Conservation (phyloP, 2,888 invertebrate species). For the Apodemia hepburni region DNA sequence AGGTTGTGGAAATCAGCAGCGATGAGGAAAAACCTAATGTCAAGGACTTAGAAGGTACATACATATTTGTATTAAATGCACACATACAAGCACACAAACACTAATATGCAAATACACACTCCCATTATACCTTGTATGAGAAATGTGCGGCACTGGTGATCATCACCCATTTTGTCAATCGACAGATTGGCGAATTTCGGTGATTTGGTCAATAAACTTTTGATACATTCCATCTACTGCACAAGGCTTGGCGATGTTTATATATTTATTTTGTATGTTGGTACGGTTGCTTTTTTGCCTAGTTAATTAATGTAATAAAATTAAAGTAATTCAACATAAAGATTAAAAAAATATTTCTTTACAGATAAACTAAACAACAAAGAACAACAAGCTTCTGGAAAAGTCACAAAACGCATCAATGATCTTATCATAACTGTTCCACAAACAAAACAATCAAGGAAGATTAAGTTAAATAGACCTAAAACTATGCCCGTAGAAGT, state of each 20-base stretch:
- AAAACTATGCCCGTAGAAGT: slow-evolving; percentile 31
- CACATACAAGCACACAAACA: neutral
- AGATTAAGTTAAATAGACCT: slow-evolving; percentile 64
- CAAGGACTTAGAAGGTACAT: slow-evolving; percentile 37
- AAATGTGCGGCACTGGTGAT: too few species aligned
- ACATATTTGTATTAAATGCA: neutral
- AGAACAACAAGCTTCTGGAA: slow-evolving; percentile 28
- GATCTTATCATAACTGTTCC: slow-evolving; percentile 62
- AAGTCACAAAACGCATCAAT: slow-evolving; percentile 50
- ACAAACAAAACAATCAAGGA: slow-evolving; percentile 48
- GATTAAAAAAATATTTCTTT: slow-evolving; percentile 25
- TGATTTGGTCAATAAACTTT: too few species aligned
- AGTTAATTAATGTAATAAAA: neutral
- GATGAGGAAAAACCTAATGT: slow-evolving; percentile 64
- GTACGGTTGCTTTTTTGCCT: too few species aligned
- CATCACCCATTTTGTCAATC: too few species aligned
- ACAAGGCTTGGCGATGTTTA: too few species aligned
- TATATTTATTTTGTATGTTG: too few species aligned
- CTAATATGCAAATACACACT: neutral
- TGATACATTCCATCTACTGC: too few species aligned
- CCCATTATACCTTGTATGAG: too few species aligned
- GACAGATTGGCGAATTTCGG: too few species aligned
- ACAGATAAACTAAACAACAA: slow-evolving; percentile 36
- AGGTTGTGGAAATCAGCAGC: slow-evolving; percentile 69
- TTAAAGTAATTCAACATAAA: neutral